phyloP scores from a whole-genome alignment of 2,113 vertebrate species.

The human region DNA sequence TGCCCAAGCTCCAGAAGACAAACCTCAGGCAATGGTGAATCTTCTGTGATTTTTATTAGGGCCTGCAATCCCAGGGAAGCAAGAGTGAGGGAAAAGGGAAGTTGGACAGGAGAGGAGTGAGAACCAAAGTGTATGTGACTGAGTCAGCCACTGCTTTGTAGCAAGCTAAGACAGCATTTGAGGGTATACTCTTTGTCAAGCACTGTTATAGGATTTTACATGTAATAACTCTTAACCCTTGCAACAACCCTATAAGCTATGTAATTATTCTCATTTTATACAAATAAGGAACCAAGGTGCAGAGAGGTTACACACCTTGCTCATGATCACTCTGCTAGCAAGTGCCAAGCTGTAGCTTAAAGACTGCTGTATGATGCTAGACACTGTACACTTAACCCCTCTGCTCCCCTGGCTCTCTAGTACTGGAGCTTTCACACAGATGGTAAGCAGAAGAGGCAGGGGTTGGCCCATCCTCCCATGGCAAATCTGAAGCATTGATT shows the following conservation, averaged over 20 bases:
- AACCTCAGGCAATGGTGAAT: not conserved
- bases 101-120: not conserved
- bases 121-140: not conserved
- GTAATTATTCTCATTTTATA: not conserved
- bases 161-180: not conserved
- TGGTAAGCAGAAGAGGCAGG: not conserved
- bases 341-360: not conserved
- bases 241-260: not conserved
- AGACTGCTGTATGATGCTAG: not conserved
- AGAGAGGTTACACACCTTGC: not conserved
- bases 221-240: not conserved
- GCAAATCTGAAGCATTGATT: not conserved
- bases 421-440: too few species aligned
- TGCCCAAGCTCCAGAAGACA: not conserved
- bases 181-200: not conserved
- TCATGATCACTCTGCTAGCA: not conserved
- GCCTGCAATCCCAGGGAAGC: not conserved
- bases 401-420: not conserved
- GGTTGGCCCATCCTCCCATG: not conserved
- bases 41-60: not conserved
- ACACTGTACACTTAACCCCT: fast-evolving
- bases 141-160: not conserved
- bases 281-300: not conserved
- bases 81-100: not conserved
- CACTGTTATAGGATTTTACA: not conserved